A percentile compares a stretch with the other conserved stretches of the same genome.
Conservation (phyloP, 2,888 invertebrate genomes). For the Crocallis elinguaria region DNA sequence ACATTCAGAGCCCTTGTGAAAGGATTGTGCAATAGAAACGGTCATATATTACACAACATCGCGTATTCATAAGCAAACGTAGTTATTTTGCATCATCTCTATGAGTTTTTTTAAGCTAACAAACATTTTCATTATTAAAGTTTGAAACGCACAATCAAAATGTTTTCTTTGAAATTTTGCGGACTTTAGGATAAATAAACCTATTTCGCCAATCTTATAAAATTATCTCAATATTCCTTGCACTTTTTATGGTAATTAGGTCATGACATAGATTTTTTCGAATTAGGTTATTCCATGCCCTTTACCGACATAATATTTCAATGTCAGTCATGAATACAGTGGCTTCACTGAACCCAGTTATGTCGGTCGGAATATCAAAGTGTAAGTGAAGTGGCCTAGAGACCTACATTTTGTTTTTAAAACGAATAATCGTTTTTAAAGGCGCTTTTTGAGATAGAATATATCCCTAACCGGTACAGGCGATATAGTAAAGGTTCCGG, state of each 20-base stretch:
- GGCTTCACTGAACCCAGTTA: constrained; percentile 89
- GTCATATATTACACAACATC: constrained; percentile 83
- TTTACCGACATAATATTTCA: constrained; percentile 83
- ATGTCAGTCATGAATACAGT: constrained; percentile 87
- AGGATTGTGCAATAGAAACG: constrained; percentile 85
- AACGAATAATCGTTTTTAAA: constrained; percentile 62
- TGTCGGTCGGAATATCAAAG: constrained; percentile 91
- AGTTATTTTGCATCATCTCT: constrained; percentile 75
- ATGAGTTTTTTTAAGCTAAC: constrained; percentile 57
- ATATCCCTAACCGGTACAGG: constrained; percentile 71
- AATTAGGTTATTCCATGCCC: constrained; percentile 82
- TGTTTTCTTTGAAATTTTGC: constrained; percentile 13
- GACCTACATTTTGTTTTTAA: constrained; percentile 90
- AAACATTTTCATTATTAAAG: constrained; percentile 46
- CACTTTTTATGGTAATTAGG: constrained; percentile 55
- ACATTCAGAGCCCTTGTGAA: constrained; percentile 84
- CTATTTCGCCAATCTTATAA: background rate
- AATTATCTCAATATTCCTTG: background rate
- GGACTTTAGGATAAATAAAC: background rate
- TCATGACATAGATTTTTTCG: constrained; percentile 72
- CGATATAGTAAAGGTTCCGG: constrained; percentile 63
- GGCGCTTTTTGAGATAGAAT: constrained; percentile 86
- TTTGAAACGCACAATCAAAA: constrained; percentile 18
- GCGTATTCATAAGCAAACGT: constrained; percentile 79
- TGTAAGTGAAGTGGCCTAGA: constrained; percentile 95